phyloP scores from a whole-genome alignment of 1,140 invertebrate species.

The Ctenoplectra terminalis region DNA sequence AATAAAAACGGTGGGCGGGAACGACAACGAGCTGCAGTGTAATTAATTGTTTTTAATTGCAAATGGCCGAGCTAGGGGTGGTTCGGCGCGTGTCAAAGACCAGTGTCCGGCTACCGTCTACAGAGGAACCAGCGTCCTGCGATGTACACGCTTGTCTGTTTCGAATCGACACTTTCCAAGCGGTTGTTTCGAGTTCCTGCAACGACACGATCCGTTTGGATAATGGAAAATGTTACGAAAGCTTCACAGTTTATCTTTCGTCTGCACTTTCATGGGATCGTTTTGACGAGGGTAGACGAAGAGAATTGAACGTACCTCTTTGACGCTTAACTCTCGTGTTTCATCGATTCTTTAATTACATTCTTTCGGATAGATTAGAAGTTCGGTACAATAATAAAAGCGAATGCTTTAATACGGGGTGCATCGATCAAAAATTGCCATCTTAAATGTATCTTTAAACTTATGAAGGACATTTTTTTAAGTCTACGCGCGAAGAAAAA shows the following conservation, averaged over 20 bases:
- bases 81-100: conserved; percentile 29
- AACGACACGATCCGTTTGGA: conserved; percentile 30
- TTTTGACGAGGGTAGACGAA: not conserved
- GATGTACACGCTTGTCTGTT: conserved; percentile 13
- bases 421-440: no score
- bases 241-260: conserved; percentile 16
- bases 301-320: not conserved
- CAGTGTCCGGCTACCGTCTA: not conserved
- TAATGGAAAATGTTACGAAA: conserved; percentile 41
- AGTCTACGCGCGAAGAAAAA: no score
- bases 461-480: no score
- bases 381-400: no score
- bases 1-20: conserved; percentile 22
- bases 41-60: conserved; percentile 59
- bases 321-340: not conserved
- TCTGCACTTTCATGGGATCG: not conserved
- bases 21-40: conserved; percentile 5
- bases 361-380: not conserved
- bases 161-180: not conserved
- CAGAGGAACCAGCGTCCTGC: not conserved
- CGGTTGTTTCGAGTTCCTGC: not conserved
- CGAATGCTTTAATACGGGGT: no score
- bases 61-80: conserved; percentile 16
- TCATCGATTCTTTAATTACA: not conserved
- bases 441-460: no score